Evolutionary conservation across 2,797 vertebrate genomes (phyloP), one percentile per base, ranked within the genome.

Genomic region (Philypnodon macrostomus): DNA sequence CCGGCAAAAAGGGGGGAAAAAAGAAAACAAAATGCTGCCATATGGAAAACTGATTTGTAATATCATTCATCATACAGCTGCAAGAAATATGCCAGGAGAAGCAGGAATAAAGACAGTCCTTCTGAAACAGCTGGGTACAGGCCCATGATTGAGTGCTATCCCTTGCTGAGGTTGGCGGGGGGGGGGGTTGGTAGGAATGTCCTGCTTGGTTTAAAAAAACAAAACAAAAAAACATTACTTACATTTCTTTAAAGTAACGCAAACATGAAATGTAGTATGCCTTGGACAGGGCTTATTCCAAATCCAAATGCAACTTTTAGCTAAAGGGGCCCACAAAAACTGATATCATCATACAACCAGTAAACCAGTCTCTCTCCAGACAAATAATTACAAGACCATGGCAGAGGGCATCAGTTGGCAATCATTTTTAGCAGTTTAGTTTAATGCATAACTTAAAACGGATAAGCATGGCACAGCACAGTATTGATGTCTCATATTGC

Each of bases 1-100:
- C 30, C 26, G 8, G n/a, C 10, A 65, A 47, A 71, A 45, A 62
- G 50, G 19, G 13, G 19, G n/a, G n/a, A 55, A 73, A 47, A 62
- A 53, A 45, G 55, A 51, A 53, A 73, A 75, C 54, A 71, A 63
- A 71, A 67, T 40, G 57, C 65, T 58, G 44, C 56, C 74, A 78
- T 64, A 72, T 80, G 80, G 74, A 67, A 70, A 80, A 65, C 32
- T 26, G 49, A 68, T 77, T 67, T 67, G 58, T 69, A 60, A 74
- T 33, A 53, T 63, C 47, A 35, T 73, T 64, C 63, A 67, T 81
- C 75, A 65, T 53, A 26, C 55, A 54, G 63, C 74, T 67, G 70
- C 65, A 57, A 58, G 50, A 76, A 56, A 49, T 36, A 45, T 48
- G 52, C 26, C 12, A 46, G 32, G 24, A 53, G 50, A 51, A 48